Evolutionary conservation across 2,797 vertebrate species (phyloP).

Genomic region (Phoxinus dragarum): DNA sequence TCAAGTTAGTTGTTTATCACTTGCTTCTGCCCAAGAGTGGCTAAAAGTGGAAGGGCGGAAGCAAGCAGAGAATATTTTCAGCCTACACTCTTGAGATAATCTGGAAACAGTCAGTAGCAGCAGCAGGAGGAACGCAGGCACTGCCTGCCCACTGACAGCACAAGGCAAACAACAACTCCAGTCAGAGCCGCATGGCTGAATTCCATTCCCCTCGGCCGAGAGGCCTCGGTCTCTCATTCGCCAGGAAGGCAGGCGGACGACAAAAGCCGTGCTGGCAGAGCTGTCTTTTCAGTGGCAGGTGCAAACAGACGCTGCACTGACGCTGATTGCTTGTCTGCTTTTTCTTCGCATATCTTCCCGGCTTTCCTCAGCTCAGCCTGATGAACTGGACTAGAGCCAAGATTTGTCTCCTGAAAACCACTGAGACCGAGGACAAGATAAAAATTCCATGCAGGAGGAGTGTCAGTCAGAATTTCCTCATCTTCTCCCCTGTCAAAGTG

Average conservation of each 20-base stretch:
- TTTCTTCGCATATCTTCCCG: constrained; percentile 23
- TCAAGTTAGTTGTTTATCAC: constrained; percentile 19
- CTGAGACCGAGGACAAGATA: not conserved
- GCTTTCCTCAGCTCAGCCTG: constrained; percentile 16
- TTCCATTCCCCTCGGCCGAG: constrained; percentile 51
- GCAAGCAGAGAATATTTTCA: constrained; percentile 21
- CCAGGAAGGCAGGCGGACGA: constrained; percentile 37
- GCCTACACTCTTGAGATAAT: constrained; percentile 51
- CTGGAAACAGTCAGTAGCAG: constrained; percentile 43
- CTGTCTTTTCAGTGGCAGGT: constrained; percentile 45
- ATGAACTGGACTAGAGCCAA: constrained; percentile 34
- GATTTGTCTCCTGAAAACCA: constrained; percentile 5
- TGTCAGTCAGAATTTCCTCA: constrained; percentile 54
- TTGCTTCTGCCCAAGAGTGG: not conserved
- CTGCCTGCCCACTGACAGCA: constrained; percentile 51
- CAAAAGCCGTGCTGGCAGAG: constrained; percentile 27
- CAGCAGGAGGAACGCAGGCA: constrained; percentile 31
- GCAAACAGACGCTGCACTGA: constrained; percentile 45
- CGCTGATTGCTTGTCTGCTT: constrained; percentile 30
- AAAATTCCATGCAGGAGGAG: constrained; percentile 41
- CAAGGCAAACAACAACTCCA: constrained; percentile 57
- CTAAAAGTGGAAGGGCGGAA: not conserved
- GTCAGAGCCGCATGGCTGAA: constrained; percentile 61
- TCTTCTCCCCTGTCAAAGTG: constrained; percentile 14
- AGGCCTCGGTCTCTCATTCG: constrained; percentile 25